Evolutionary conservation across 2,888 invertebrate species (phyloP), one percentile per base, ranked within the genome.

Genomic region (Zaprionus obscuricornis): DNA sequence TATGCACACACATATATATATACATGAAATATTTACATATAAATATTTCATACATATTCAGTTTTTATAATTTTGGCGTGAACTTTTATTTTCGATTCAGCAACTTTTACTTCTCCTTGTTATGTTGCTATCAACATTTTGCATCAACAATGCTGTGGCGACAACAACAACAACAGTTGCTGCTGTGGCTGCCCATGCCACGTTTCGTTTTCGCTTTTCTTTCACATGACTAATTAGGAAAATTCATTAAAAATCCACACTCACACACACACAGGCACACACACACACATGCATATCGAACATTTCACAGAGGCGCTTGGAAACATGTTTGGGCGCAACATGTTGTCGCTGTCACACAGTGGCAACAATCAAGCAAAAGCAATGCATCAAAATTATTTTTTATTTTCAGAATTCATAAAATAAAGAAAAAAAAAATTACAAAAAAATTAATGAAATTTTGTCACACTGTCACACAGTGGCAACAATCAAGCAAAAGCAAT

Each of bases 201-300:
- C 55, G 68, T 76, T 72, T 55, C 77, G 74, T 75, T 75, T 82
- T 77, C 83, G 75, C 75, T 78, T 76, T 76, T 76, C 83, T 76
- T 82, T 82, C 78, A 70, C 75, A 82, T 57, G 58, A 60, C 81
- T 77, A 78, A 78, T 78, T 78, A 85, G 85, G 85, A 81, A 76
- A 62, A 78, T 66, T 59, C 71, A 66, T 66, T 69, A 66, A 56
- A 68, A 71, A 71, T 40, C 24, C 66, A 36, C 42, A 34, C 50
- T 27, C 47, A 51, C 39, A 43, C 43, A 47, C 34, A 45, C 14
- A 51, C 27, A 50, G 16, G 45, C 17, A 47, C 17, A 42, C 16
- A 22, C 8, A 40, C 27, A 14, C 18, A 14, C 2, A n/a, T 27
- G 17, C 16, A 40, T 39, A 42, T 5, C n/a, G n/a, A n/a, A n/a